Evolutionary conservation across 2,113 vertebrate species (phyloP), one percentile per base, ranked within the genome.

Genomic region (Ginglymostoma cirratum): DNA sequence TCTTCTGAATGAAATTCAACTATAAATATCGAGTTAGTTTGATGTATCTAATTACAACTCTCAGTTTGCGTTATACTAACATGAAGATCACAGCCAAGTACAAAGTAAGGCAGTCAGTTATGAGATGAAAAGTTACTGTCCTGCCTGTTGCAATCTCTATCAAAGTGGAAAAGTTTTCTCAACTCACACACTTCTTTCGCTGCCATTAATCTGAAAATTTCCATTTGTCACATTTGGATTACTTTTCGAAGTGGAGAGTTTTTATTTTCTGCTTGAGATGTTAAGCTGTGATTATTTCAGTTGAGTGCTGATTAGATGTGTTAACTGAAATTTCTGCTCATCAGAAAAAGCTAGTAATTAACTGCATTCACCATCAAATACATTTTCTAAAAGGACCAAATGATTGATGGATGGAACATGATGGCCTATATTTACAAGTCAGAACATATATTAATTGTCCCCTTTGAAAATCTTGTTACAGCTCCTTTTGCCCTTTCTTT

Each of bases 231-330:
- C 27, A 30, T 72, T 30, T 72, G 85, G 85, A 21, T 52, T 87
- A 48, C 42, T 52, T 52, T 55, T 21, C 24, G 45, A 45, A 87
- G 23, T 48, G 85, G 45, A 24, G 85, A 48, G 85, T 87, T 87
- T 80, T 52, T 76, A 48, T 52, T 87, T 52, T 55, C 45, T 87
- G 45, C 45, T 24, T 10, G 72, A 12, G 72, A 76, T 48, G 42
- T 87, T 48, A 87, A 87, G 45, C 45, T 87, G 24, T 87, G 85
- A 87, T 87, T 87, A 87, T 87, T 87, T 87, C 45, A 52, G 23
- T 24, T 48, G 85, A 87, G 21, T 38, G 42, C 23, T 87, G 45
- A 48, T 87, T 87, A 87, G 45, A 87, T 27, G 45, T 48, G 45
- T 27, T 27, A 24, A 27, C 24, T 87, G 27, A 87, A 55, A 87